Conservation (phyloP, 2,888 invertebrate species). For the Caenorhabditis sulstoni region DNA sequence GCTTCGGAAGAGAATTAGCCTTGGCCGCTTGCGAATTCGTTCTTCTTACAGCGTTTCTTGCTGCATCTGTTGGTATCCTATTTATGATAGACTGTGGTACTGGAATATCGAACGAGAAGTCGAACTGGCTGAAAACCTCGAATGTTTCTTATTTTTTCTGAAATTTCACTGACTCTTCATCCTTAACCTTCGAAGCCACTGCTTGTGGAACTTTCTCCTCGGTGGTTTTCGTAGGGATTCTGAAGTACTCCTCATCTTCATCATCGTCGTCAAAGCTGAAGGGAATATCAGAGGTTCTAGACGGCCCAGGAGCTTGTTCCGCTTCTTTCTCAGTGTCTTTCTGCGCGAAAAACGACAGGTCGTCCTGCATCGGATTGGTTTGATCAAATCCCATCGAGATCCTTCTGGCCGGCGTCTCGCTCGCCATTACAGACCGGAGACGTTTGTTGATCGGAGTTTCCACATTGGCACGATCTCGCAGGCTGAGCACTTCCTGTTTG, state of each 20-base stretch:
- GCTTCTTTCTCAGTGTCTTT: no score
- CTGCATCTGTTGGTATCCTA: conserved; percentile 7
- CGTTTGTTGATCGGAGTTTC: conserved; percentile 44
- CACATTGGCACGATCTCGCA: conserved; percentile 36
- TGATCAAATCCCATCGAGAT: conserved; percentile 54
- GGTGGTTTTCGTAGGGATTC: conserved; percentile 3
- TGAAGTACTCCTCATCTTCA: conserved; percentile 32
- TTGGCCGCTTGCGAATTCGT: no score
- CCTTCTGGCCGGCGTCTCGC: conserved; percentile 33
- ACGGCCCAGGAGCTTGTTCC: no score
- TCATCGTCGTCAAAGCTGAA: conserved; percentile 17
- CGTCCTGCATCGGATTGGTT: conserved; percentile 9
- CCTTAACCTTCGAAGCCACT: background rate
- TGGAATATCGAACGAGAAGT: conserved; percentile 52
- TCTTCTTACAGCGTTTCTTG: background rate
- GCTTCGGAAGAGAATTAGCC: background rate
- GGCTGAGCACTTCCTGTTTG: conserved; percentile 15
- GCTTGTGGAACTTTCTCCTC: background rate
- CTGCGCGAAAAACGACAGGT: conserved; percentile 28
- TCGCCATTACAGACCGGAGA: conserved; percentile 29
- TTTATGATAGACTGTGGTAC: conserved; percentile 34
- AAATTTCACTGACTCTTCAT: conserved; percentile 22
- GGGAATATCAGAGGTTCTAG: background rate
- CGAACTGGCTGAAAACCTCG: conserved; percentile 21
- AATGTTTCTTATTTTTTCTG: background rate